Base-by-base conservation (phyloP, 2,797 vertebrate species). In the Philypnodon macrostomus region DNA sequence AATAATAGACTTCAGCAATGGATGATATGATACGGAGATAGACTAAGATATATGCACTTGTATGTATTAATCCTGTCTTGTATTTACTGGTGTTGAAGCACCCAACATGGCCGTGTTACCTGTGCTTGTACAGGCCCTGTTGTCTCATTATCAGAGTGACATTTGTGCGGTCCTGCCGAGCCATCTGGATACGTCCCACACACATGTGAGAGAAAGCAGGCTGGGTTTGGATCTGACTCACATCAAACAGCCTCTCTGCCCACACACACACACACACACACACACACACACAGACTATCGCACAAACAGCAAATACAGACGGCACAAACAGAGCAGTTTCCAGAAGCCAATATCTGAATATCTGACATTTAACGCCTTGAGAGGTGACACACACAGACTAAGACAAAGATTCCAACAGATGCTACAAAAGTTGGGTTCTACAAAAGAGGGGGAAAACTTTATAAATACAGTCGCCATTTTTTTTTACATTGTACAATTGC, bases 111-210 rank as follows among this genome's bases (percentile, higher is more conserved):
- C 63, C 35, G 14, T 17, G 36, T 58, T 86, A 89, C 85, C 86
- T 88, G 85, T 67, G 33, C 50, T 68, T 69, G 68, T 46, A 58
- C 72, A 31, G 77, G 74, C 75, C 73, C 67, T 82, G 80, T 80
- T 73, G 68, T 83, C 83, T 87, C 77, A 82, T 86, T 85, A 88
- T 88, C 84, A 85, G 81, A 84, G 85, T 89, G 90, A 91, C 90
- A 90, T 91, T 91, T 90, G 85, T 88, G 81, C 78, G 73, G 84
- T 85, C 85, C 83, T 80, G 81, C 47, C 58, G 60, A 89, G 89
- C 90, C 90, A 91, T 91, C 89, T 91, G 90, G 88, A 89, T 84
- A 72, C 87, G 86, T 89, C 90, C 89, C 84, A 89, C 88, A 88
- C 86, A 87, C 85, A 86, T 87, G 84, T 88, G 87, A 80, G 73